A percentile compares a stretch with the other conserved stretches of the same genome.
phyloP scores from a whole-genome alignment of 2,888 invertebrate species.

The Linnaemya vulpina region DNA sequence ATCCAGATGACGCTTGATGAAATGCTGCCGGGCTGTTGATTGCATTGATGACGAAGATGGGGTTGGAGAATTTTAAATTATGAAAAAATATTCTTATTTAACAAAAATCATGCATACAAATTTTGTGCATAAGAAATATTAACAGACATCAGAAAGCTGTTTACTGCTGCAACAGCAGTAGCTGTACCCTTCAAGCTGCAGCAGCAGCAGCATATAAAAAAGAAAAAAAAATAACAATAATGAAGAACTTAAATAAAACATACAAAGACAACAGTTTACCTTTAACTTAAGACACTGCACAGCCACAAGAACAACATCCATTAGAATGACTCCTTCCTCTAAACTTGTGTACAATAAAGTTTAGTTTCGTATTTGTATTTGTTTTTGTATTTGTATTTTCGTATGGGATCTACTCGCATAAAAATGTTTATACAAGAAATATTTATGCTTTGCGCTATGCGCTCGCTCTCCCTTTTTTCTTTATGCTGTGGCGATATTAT shows the following conservation, averaged over 20 bases:
- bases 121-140: conserved; percentile 59
- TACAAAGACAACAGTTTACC: conserved; percentile 51
- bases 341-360: background rate
- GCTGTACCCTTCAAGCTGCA: conserved; percentile 52
- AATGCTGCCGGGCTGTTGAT: conserved; percentile 59
- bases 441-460: conserved; percentile 63
- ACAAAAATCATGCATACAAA: conserved; percentile 70
- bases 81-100: conserved; percentile 70
- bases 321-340: conserved; percentile 50
- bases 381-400: background rate
- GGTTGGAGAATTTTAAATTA: conserved; percentile 63
- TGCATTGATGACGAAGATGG: conserved; percentile 49
- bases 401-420: conserved; percentile 4
- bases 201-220: too few relatives aligned
- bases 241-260: background rate
- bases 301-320: conserved; percentile 46
- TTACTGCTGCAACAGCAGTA: conserved; percentile 48
- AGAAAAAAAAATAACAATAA: background rate
- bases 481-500: conserved; percentile 32
- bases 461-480: conserved; percentile 42
- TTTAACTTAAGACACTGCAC: conserved; percentile 55
- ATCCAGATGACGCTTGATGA: conserved; percentile 69
- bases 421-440: conserved; percentile 52
- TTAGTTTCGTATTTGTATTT: conserved; percentile 3
- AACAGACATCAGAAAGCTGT: background rate